A percentile compares a stretch with the other conserved stretches of the same genome.
Conservation (phyloP, 1,140 invertebrate species). For the Pygmarrhopalites habei region DNA sequence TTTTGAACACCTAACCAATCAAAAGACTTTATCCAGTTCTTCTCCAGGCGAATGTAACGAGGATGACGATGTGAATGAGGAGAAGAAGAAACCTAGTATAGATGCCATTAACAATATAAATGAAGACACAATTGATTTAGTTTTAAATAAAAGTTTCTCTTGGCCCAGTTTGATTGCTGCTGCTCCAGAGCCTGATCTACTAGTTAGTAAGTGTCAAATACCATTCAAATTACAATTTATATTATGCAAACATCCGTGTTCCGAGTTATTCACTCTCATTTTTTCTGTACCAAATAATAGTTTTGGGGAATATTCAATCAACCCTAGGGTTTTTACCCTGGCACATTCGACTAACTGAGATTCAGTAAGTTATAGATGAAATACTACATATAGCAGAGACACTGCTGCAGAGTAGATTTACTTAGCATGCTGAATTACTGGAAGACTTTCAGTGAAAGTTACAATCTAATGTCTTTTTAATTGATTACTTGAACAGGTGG, state of each 20-base stretch:
- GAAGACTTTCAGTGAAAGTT: background rate
- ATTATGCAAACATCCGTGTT: too few relatives aligned
- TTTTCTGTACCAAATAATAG: too few relatives aligned
- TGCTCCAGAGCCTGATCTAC: conserved; percentile 29
- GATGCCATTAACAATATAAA: background rate
- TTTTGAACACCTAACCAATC: background rate
- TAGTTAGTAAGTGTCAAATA: too few relatives aligned
- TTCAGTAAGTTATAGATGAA: conserved; percentile 29
- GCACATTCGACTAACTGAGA: conserved; percentile 37
- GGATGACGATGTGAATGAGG: background rate
- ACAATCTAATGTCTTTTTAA: background rate
- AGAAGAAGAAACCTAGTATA: background rate
- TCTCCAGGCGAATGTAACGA: background rate
- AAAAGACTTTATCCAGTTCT: background rate
- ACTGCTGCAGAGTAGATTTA: too few relatives aligned
- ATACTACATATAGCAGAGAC: background rate
- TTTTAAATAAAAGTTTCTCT: conserved; percentile 8
- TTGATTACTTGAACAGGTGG: conserved; percentile 21
- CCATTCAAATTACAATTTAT: too few relatives aligned
- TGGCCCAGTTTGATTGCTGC: conserved; percentile 2
- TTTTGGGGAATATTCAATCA: conserved; percentile 29
- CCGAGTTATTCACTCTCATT: too few relatives aligned
- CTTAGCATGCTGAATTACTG: background rate
- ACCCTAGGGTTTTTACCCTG: conserved; percentile 36
- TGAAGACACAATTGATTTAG: conserved; percentile 11